A percentile compares a stretch with the other conserved stretches of the same genome.
Conservation (phyloP, 1,140 invertebrate genomes). For the Drosophila athabasca region DNA sequence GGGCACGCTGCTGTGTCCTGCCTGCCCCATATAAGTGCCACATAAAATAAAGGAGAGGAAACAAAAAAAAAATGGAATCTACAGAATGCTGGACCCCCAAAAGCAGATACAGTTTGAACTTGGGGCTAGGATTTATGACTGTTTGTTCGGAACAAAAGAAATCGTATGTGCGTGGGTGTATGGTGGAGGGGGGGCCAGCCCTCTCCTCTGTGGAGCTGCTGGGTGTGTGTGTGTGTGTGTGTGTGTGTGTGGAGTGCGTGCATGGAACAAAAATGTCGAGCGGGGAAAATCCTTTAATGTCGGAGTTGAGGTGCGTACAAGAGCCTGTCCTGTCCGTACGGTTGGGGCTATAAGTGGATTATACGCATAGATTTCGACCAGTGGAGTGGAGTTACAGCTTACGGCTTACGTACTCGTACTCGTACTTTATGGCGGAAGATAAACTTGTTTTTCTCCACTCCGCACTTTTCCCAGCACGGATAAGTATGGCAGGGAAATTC, state of each 20-base stretch:
- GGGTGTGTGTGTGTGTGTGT: not conserved
- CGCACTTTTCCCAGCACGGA: too few species aligned
- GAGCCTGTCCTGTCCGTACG: conserved; percentile 25
- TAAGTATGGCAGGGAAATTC: too few species aligned
- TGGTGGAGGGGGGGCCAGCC: too few species aligned
- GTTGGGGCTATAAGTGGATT: conserved; percentile 38
- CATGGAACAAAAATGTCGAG: conserved; percentile 29
- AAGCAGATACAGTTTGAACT: conserved; percentile 55
- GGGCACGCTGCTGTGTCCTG: conserved; percentile 23
- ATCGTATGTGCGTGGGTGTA: conserved; percentile 7
- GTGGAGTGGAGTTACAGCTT: not conserved
- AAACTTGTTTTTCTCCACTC: conserved; percentile 28
- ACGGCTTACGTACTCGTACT: too few species aligned
- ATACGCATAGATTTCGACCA: conserved; percentile 41
- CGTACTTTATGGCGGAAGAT: conserved; percentile 3
- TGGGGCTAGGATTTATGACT: conserved; percentile 57
- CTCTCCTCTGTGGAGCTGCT: not conserved
- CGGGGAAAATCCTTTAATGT: conserved; percentile 53
- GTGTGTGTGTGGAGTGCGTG: conserved; percentile 16
- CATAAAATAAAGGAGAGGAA: conserved; percentile 56
- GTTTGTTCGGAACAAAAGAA: conserved; percentile 62
- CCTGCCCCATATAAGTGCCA: conserved; percentile 61
- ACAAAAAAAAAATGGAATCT: conserved; percentile 54
- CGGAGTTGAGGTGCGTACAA: conserved; percentile 46
- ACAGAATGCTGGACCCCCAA: conserved; percentile 17